A percentile compares a stretch with the other conserved stretches of the same genome.
Conservation (phyloP, 2,113 vertebrate genomes). For the Albula glossodonta region DNA sequence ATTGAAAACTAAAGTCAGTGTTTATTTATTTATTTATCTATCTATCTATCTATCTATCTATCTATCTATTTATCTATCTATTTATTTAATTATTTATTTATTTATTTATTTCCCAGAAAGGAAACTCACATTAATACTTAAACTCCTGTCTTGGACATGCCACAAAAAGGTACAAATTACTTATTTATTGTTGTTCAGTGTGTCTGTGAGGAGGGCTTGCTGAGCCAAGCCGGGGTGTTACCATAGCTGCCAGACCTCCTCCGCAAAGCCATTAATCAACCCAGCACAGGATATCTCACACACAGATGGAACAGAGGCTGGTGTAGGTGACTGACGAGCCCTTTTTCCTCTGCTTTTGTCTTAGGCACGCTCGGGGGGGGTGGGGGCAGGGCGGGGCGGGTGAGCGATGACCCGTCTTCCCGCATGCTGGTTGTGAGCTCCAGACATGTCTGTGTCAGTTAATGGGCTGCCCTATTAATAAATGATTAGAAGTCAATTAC, state of each 20-base stretch:
- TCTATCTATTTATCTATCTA: background rate
- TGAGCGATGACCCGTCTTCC: background rate
- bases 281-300: background rate
- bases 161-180: background rate
- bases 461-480: slow-evolving; percentile 62
- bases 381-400: too few relatives aligned
- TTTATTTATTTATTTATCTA: background rate
- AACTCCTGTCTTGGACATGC: background rate
- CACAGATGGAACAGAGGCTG: background rate
- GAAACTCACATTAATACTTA: background rate
- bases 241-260: background rate
- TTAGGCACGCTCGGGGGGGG: background rate
- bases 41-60: too few relatives aligned
- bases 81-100: background rate
- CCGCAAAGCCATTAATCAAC: background rate
- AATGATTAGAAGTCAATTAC: slow-evolving; percentile 65
- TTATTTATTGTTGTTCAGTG: background rate
- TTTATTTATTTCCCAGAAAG: background rate
- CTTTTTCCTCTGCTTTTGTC: background rate
- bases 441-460: slow-evolving; percentile 36
- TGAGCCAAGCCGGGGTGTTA: background rate
- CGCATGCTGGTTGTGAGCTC: background rate
- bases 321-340: background rate
- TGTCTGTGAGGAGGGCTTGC: background rate
- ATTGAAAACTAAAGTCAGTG: background rate